Evolutionary conservation across 2,113 vertebrate genomes (phyloP).

Genomic region (Pterocles orientalis): DNA sequence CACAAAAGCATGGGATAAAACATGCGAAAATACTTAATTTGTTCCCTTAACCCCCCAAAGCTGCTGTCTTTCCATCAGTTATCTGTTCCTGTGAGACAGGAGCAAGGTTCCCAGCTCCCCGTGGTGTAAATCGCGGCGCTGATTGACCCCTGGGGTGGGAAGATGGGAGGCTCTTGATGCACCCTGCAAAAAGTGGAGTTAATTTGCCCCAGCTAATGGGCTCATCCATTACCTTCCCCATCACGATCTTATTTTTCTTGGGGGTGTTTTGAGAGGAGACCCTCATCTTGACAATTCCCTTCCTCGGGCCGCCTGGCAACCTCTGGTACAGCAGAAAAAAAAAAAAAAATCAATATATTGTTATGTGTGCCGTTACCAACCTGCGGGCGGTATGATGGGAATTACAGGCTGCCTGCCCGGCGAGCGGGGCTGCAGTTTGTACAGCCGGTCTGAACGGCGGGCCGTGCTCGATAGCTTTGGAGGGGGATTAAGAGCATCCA

Average conservation of each 20-base stretch:
- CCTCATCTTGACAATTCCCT: not conserved
- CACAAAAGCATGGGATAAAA: not conserved
- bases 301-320: not conserved
- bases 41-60: not conserved
- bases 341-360: not conserved
- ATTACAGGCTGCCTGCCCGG: not conserved
- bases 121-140: fast-evolving
- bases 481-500: not conserved
- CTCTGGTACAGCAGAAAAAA: not conserved
- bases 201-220: not conserved
- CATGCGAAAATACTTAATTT: not conserved
- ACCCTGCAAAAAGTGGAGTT: not conserved
- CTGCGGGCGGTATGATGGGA: no score
- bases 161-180: not conserved
- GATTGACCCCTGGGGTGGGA: not conserved
- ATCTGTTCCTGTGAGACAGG: not conserved
- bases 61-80: not conserved
- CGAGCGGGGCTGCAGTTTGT: not conserved
- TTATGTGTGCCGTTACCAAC: not conserved
- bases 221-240: not conserved
- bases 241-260: not conserved
- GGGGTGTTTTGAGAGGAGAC: not conserved
- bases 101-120: not conserved
- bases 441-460: not conserved
- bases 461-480: not conserved